phyloP scores from a whole-genome alignment of 2,888 invertebrate genomes.

The Yponomeuta malinellus region DNA sequence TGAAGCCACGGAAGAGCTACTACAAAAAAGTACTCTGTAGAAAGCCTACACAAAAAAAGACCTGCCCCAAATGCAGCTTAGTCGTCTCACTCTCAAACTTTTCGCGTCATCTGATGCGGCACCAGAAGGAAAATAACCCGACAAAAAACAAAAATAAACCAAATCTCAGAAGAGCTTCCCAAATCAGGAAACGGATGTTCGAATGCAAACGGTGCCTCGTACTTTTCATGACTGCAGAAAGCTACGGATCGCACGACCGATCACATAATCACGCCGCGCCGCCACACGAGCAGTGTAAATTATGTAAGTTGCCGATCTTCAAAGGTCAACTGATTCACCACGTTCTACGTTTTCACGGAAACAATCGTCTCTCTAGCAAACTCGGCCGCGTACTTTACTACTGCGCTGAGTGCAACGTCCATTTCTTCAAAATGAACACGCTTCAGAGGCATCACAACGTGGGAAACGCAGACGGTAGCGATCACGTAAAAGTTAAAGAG shows the following conservation, averaged over 20 bases:
- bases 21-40: no score
- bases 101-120: not conserved
- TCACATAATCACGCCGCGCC: not conserved
- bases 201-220: not conserved
- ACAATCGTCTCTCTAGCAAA: not conserved
- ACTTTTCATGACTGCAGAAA: not conserved
- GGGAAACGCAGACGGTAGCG: no score
- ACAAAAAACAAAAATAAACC: no score
- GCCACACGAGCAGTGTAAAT: not conserved
- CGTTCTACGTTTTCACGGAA: not conserved
- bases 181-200: not conserved
- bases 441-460: not conserved
- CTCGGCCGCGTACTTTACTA: not conserved
- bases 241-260: not conserved
- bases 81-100: not conserved
- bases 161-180: no score
- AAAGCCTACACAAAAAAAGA: no score
- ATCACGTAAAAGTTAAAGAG: not conserved
- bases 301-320: not conserved
- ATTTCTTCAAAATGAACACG: not conserved
- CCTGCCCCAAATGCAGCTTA: not conserved
- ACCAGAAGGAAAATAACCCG: not conserved
- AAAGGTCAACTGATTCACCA: not conserved
- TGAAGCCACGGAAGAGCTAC: not conserved
- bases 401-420: not conserved